Evolutionary conservation across 1,140 invertebrate genomes (phyloP).

Genomic region (Drosophila malerkotliana): DNA sequence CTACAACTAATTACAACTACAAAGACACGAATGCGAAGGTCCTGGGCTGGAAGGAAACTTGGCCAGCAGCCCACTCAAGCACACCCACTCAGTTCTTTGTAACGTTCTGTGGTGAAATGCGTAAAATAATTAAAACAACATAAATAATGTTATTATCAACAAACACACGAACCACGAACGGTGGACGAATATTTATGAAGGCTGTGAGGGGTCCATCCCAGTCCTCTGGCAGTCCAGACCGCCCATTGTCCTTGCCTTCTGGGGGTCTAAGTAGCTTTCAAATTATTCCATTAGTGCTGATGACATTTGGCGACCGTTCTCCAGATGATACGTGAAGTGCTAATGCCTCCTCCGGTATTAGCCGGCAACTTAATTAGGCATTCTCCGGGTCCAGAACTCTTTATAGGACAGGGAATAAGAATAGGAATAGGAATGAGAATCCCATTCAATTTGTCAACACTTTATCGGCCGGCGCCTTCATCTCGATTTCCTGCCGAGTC

Average conservation of each 20-base stretch:
- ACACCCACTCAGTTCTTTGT: conserved; percentile 48
- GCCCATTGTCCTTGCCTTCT: conserved; percentile 47
- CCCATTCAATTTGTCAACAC: conserved; percentile 55
- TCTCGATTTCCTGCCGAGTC: conserved; percentile 38
- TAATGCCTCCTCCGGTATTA: conserved; percentile 57
- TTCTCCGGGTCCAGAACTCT: background rate
- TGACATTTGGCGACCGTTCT: conserved; percentile 63
- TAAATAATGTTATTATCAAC: conserved; percentile 66
- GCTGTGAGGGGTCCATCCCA: background rate
- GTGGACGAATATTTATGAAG: background rate
- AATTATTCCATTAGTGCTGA: conserved; percentile 81
- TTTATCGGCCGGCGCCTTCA: conserved; percentile 42
- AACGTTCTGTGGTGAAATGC: conserved; percentile 55
- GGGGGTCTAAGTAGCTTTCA: conserved; percentile 76
- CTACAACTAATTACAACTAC: conserved; percentile 63
- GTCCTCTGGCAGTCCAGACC: conserved; percentile 13
- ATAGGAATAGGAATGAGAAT: conserved; percentile 9
- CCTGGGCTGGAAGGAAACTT: conserved; percentile 15
- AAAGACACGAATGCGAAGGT: conserved; percentile 9
- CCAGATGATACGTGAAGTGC: conserved; percentile 67
- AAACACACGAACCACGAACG: conserved; percentile 12
- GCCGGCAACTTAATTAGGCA: conserved; percentile 50
- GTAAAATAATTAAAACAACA: conserved; percentile 80
- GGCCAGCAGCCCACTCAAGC: conserved; percentile 8
- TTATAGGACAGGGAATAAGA: background rate